Percentiles rank a stretch among this genome's conserved stretches.
Conservation (phyloP, 2,797 vertebrate species). For the Fistularia tabacaria region DNA sequence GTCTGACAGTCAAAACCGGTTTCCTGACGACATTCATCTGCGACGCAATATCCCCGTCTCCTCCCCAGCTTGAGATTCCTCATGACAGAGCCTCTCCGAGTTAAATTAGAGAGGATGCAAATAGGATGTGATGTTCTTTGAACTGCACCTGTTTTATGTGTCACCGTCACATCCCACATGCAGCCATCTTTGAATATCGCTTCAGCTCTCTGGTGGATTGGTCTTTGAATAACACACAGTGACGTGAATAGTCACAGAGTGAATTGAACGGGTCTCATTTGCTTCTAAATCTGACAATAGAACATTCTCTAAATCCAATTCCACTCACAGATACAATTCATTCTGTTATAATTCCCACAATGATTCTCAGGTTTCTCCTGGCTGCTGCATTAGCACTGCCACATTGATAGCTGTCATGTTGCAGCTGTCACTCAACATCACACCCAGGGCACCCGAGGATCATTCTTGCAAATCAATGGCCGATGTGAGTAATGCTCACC, state of each 20-base stretch:
- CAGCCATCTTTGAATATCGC: conserved; percentile 36
- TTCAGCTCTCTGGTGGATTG: conserved; percentile 23
- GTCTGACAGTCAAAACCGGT: conserved; percentile 49
- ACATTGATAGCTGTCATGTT: conserved; percentile 46
- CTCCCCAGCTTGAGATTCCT: conserved; percentile 33
- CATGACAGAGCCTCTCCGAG: conserved; percentile 27
- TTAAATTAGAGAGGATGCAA: conserved; percentile 43
- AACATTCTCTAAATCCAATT: conserved; percentile 29
- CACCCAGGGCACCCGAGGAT: conserved; percentile 16
- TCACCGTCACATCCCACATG: conserved; percentile 42
- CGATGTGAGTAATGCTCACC: conserved; percentile 24
- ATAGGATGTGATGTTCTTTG: conserved; percentile 42
- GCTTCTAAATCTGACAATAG: conserved; percentile 31
- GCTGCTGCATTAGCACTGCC: conserved; percentile 22
- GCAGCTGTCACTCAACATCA: conserved; percentile 35
- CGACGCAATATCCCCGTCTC: conserved; percentile 46
- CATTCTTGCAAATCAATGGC: conserved; percentile 59
- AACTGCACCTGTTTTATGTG: conserved; percentile 48
- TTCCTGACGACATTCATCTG: too few species aligned
- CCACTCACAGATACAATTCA: conserved; percentile 24
- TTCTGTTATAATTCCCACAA: conserved; percentile 8
- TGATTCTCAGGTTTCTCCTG: conserved; percentile 8
- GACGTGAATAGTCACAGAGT: conserved; percentile 10
- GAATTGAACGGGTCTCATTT: conserved; percentile 33
- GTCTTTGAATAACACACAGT: conserved; percentile 31